Base-by-base conservation (phyloP, 1,140 invertebrate species). In the Thrips palmi region DNA sequence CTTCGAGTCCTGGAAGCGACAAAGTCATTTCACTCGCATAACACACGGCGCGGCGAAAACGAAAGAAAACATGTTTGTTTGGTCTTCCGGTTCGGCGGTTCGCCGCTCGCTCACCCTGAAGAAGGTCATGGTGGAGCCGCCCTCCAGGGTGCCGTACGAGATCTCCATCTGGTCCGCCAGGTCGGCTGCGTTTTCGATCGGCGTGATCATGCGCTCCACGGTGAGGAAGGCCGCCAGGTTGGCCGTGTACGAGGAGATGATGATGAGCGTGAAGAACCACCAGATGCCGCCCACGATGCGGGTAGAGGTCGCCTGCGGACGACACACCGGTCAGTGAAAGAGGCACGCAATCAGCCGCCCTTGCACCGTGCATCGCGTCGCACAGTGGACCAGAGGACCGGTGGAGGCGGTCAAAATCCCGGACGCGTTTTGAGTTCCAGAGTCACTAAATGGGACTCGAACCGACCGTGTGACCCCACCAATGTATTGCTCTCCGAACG, bases 201-300 rank as follows among this genome's bases (percentile, higher is more conserved):
- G 93, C 10, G 91, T 86, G 39, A 91, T 91, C 71, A 92, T 94
- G 35, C 87, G 65, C 59, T 93, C 91, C 6, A 97, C 92, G 0
- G 93, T 98, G 10, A 97, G 67, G 57, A 98, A 97, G 2, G 93
- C 93, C 1, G 81, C 80, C 43, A 98, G 62, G 63, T 98, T 98
- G 8, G 93, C 93, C 1, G 93, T 98, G 57, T 96, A 96, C 14
- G 91, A 93, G 0, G 89, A 93, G 41, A 97, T 89, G 52, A 98
- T 93, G 52, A 98, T 97, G 12, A 98, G 67, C 0, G 92, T 97
- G 62, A 97, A 98, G 59, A 98, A 94, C 88, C 92, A 97, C 93
- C 93, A 97, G 43, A 94, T 93, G 4, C 84, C 84, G 8, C 87
- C 85, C 10, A 94, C 83, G 48, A 93, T 86, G 41, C 89, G 64